Evolutionary conservation across 1,140 invertebrate genomes (phyloP).

Genomic region (Himalopsyche phryganea): DNA sequence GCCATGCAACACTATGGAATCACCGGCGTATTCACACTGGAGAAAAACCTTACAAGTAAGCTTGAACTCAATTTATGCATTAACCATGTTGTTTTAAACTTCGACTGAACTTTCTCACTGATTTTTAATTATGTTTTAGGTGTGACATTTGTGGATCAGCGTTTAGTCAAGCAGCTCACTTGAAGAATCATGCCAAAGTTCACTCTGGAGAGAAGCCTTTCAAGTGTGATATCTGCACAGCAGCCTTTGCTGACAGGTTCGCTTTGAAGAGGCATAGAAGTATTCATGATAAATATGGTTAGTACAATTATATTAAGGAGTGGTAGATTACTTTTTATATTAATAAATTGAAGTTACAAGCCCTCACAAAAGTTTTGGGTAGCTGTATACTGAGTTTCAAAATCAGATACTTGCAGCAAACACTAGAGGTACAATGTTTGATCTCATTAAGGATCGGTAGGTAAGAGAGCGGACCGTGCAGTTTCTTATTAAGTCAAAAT

Average conservation of each 20-base stretch:
- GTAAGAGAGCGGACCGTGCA: too few species aligned
- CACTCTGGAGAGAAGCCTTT: conserved; percentile 71
- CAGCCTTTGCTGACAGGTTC: conserved; percentile 81
- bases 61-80: neutral
- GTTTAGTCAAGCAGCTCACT: conserved; percentile 82
- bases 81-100: neutral
- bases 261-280: conserved; percentile 72
- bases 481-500: too few species aligned
- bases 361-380: neutral
- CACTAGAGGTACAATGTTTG: neutral
- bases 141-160: conserved; percentile 80
- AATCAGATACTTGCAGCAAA: too few species aligned
- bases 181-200: conserved; percentile 81
- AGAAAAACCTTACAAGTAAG: conserved; percentile 76
- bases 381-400: too few species aligned
- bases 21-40: conserved; percentile 93
- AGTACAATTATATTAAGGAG: neutral
- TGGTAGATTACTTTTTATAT: neutral
- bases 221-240: conserved; percentile 82
- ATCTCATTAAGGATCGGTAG: neutral
- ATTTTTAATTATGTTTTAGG: conserved; percentile 36
- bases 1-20: conserved; percentile 84
- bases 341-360: neutral
- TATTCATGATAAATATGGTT: conserved; percentile 75
- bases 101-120: neutral